Base-by-base conservation (phyloP, 2,113 vertebrate species). In the Ornithorhynchus anatinus region DNA sequence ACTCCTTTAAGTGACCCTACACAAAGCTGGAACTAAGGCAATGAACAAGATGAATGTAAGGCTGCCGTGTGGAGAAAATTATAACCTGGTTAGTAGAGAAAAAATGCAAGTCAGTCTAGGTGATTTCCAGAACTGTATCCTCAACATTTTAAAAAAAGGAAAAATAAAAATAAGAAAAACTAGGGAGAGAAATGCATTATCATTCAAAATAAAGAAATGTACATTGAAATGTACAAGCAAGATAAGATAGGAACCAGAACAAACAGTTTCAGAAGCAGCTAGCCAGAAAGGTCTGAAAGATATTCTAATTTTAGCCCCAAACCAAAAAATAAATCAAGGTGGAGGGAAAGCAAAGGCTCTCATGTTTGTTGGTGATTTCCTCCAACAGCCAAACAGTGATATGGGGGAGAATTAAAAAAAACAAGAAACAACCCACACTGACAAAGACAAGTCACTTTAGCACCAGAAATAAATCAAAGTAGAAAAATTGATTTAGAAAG, bases 1-100 rank as follows among this genome's bases (percentile, higher is more conserved):
- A 8, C 19, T 27, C 6, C 17, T 37, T 0, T 0, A 10, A 6
- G 11, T 1, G n/a, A 14, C 33, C 17, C 1, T 1, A 0, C 27
- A 7, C 10, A 15, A 43, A 36, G 20, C 35, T 5, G 2, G 13
- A 56, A 13, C 20, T 23, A 12, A 17, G 7, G 3, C 39, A n/a
- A 38, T 37, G 42, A 53, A 4, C 2, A 29, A 14, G 20, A 32
- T 44, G 12, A 42, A 59, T 59, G 33, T 44, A 20, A 44, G 9
- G 13, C 19, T 44, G 31, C 29, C 11, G 33, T 35, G 33, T 23
- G 31, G 42, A 5, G 14, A 60, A 60, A 60, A 60, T 3, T 35
- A 15, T 31, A n/a, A 33, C 20, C 5, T 59, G 39, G 32, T 32
- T 39, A 12, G 5, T 23, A 22, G 15, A 32, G 17, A 60, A 60